These are phyloP conservation scores for Python bivittatus DNA, from an alignment of 2,113 vertebrate species.

Conservation along the genomic window DNA sequence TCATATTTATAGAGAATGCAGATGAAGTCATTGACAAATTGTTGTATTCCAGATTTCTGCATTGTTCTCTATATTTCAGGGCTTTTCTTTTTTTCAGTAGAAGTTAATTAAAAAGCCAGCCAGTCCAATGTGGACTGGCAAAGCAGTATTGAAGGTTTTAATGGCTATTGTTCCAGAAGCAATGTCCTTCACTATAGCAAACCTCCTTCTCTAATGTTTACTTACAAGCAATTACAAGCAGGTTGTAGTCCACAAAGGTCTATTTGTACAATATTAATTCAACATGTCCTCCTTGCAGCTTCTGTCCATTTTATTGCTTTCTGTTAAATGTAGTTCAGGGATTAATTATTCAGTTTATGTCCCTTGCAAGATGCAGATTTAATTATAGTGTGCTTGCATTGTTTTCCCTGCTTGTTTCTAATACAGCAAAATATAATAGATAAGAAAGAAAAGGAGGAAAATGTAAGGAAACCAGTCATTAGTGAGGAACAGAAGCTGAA, in stretches of 20 bases:
- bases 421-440: not conserved
- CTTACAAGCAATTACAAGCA: not conserved
- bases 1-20: not conserved
- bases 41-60: not conserved
- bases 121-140: not conserved
- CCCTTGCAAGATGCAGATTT: not conserved
- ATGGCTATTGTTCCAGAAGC: not conserved
- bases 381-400: not conserved
- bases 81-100: not conserved
- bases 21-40: not conserved
- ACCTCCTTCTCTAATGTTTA: not conserved
- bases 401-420: not conserved
- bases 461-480: not conserved
- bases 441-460: not conserved
- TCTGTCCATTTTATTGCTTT: constrained; percentile 13
- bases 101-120: not conserved
- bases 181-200: not conserved
- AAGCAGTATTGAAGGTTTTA: not conserved
- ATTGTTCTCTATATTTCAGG: not conserved
- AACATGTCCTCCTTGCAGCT: not conserved
- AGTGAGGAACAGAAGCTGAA: not conserved
- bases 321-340: not conserved
- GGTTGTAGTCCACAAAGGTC: not conserved
- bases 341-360: constrained; percentile 9
- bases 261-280: not conserved